Conservation (phyloP, 2,888 invertebrate species). For the Agrotis exclamationis region DNA sequence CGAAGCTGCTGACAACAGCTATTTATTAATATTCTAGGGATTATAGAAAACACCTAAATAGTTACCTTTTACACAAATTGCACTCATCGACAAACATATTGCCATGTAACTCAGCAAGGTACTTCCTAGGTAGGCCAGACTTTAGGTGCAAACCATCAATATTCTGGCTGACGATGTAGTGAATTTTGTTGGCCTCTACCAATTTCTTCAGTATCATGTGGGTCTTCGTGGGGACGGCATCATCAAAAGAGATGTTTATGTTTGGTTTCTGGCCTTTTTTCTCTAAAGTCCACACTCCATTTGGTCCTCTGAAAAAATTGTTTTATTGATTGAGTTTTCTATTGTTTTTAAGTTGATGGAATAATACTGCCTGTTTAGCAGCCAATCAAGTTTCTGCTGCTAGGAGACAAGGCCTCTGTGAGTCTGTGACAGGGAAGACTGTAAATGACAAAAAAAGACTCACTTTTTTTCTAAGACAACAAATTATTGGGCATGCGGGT, state of each 20-base stretch:
- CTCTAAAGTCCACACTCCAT: constrained; percentile 99
- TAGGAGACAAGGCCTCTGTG: not conserved
- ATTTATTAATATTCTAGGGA: not conserved
- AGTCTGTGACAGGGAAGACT: not conserved
- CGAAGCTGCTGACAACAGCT: too few relatives aligned
- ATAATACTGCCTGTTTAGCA: too few relatives aligned
- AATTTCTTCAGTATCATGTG: constrained; percentile 98
- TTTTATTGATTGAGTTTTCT: not conserved
- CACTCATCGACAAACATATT: constrained; percentile 99
- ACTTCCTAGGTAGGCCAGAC: constrained; percentile 95
- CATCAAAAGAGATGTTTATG: constrained; percentile 96
- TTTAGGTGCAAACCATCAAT: constrained; percentile 99
- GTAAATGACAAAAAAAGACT: not conserved
- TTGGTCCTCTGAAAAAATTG: constrained; percentile 93
- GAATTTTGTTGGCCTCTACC: constrained; percentile 92
- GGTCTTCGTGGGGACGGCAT: constrained; percentile 97
- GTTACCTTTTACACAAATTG: constrained; percentile 95
- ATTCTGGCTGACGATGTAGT: constrained; percentile 98
- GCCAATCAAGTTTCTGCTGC: not conserved
- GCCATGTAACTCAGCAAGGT: constrained; percentile 98
- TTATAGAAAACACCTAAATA: not conserved
- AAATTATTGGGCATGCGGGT: too few relatives aligned
- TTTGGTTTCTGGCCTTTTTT: constrained; percentile 96
- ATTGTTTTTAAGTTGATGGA: not conserved
- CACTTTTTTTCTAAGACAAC: not conserved